Evolutionary conservation across 2,113 vertebrate genomes (phyloP).

Genomic region (Cyphomyrus discorhynchus): DNA sequence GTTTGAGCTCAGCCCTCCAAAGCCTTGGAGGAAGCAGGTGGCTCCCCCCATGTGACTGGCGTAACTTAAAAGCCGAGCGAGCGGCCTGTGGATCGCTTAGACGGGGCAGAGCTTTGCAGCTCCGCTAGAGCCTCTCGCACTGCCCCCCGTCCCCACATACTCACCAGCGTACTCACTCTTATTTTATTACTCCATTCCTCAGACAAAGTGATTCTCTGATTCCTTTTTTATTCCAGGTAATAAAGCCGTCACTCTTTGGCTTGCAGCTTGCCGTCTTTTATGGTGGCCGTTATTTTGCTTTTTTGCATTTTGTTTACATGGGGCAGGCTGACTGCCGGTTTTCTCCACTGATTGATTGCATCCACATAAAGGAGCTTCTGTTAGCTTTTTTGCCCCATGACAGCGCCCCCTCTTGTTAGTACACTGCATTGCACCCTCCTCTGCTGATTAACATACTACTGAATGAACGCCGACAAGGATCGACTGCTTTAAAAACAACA

Average conservation of each 20-base stretch:
- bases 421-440: background rate
- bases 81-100: background rate
- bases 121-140: background rate
- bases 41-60: constrained; percentile 29
- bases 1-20: background rate
- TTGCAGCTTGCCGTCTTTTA: constrained; percentile 19
- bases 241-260: constrained; percentile 17
- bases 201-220: constrained; percentile 19
- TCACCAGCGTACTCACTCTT: constrained; percentile 16
- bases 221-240: constrained; percentile 18
- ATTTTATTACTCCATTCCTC: constrained; percentile 1
- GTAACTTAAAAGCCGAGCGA: constrained; percentile 7
- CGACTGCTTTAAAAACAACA: background rate
- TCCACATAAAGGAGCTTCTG: constrained; percentile 16
- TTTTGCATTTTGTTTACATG: background rate
- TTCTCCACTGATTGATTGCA: constrained; percentile 25
- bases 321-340: constrained; percentile 23
- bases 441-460: background rate
- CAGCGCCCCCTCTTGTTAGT: too few relatives aligned
- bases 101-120: constrained; percentile 26
- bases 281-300: background rate
- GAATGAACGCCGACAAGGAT: background rate
- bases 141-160: background rate
- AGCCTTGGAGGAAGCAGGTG: constrained; percentile 18
- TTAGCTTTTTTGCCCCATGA: background rate